Conservation (phyloP, 1,140 invertebrate genomes). For the Acromyrmex heyeri region DNA sequence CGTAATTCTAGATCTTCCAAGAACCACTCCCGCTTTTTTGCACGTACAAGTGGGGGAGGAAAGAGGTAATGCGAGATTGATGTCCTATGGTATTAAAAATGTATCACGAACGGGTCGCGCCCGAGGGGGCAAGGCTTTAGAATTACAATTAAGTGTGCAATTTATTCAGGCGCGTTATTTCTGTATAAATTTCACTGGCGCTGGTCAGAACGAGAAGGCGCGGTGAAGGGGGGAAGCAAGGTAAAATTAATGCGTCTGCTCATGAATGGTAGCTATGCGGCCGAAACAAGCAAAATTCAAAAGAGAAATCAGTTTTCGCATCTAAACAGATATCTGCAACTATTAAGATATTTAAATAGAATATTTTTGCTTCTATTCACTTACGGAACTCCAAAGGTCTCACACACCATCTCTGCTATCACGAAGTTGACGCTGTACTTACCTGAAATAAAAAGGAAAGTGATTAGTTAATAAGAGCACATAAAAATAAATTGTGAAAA, state of each 20-base stretch:
- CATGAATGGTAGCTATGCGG: constrained; percentile 10
- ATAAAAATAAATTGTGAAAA: constrained; percentile 22
- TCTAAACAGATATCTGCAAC: not conserved
- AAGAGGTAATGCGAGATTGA: constrained; percentile 78
- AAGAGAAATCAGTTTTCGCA: constrained; percentile 34
- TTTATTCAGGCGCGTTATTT: constrained; percentile 73
- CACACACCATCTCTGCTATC: not conserved
- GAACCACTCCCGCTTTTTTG: constrained; percentile 15
- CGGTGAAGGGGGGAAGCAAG: constrained; percentile 34
- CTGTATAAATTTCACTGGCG: constrained; percentile 68
- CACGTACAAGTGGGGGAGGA: constrained; percentile 9
- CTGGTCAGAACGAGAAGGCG: constrained; percentile 42
- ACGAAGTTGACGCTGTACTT: constrained; percentile 50
- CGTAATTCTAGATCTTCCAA: constrained; percentile 60
- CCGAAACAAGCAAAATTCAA: constrained; percentile 49
- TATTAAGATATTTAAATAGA: not conserved
- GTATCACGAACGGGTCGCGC: constrained; percentile 74
- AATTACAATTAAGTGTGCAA: constrained; percentile 78
- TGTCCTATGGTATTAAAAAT: constrained; percentile 79
- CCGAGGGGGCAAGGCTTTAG: constrained; percentile 59
- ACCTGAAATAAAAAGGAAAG: constrained; percentile 69
- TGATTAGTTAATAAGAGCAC: not conserved
- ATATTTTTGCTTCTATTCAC: constrained; percentile 1
- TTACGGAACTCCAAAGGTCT: not conserved
- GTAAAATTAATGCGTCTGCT: constrained; percentile 74